Conservation (phyloP, 2,888 invertebrate genomes). For the Elgonia sp. region DNA sequence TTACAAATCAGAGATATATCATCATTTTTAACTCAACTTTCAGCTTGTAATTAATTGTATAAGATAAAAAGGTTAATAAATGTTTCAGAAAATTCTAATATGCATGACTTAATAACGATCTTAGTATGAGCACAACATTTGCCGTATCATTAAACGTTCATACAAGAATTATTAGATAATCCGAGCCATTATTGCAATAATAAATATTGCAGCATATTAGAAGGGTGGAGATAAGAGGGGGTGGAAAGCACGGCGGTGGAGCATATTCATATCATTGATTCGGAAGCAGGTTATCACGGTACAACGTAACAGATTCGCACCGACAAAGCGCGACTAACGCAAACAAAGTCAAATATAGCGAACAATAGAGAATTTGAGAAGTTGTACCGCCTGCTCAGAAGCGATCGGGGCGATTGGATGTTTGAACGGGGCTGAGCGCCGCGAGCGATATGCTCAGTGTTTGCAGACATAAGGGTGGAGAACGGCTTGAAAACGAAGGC, state of each 20-base stretch:
- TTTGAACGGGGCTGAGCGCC: slow-evolving; percentile 85
- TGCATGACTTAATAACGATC: slow-evolving; percentile 14
- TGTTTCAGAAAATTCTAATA: neutral
- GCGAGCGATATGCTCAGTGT: slow-evolving; percentile 81
- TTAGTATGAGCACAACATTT: slow-evolving; percentile 19
- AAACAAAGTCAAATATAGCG: slow-evolving; percentile 82
- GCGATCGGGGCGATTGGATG: slow-evolving; percentile 84
- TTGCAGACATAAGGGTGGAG: slow-evolving; percentile 83
- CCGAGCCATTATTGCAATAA: slow-evolving; percentile 55
- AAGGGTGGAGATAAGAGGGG: slow-evolving; percentile 11
- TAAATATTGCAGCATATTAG: slow-evolving; percentile 50
- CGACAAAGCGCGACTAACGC: slow-evolving; percentile 80
- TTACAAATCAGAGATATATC: no score
- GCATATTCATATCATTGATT: slow-evolving; percentile 72
- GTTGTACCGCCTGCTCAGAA: slow-evolving; percentile 80
- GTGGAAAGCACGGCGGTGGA: neutral
- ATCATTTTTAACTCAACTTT: no score
- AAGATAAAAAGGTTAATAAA: neutral
- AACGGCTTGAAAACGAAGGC: slow-evolving; percentile 57
- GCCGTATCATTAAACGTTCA: slow-evolving; percentile 44
- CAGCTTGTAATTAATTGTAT: no score
- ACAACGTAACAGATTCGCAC: slow-evolving; percentile 73
- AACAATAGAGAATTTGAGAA: slow-evolving; percentile 84
- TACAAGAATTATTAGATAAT: slow-evolving; percentile 52
- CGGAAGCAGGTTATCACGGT: slow-evolving; percentile 64